Evolutionary conservation across 2,797 vertebrate genomes (phyloP).

Genomic region (Pelochelys cantorii): DNA sequence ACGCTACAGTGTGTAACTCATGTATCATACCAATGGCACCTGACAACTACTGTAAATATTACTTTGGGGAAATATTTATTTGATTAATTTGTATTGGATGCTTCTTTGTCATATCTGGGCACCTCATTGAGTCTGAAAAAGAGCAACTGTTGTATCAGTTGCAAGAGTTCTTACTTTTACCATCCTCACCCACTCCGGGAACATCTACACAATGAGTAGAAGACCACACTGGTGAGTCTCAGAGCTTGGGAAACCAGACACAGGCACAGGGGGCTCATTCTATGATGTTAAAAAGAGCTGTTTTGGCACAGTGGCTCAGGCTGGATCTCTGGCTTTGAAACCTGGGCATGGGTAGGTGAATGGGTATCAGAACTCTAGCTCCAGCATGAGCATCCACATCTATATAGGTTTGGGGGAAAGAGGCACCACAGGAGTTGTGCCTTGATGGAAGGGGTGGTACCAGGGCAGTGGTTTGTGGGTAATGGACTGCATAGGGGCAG

Average conservation of each 20-base stretch:
- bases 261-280: neutral
- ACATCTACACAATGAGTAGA: neutral
- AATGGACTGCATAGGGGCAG: too few relatives aligned
- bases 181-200: too few relatives aligned
- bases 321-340: neutral
- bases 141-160: neutral
- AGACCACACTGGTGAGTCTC: neutral
- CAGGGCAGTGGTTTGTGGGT: too few relatives aligned
- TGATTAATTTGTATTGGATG: neutral
- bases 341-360: too few relatives aligned
- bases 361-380: too few relatives aligned
- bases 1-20: slow-evolving; percentile 6
- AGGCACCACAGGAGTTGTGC: too few relatives aligned
- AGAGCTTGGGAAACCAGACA: neutral
- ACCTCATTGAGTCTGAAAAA: neutral
- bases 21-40: neutral
- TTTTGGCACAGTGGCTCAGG: neutral
- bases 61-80: neutral
- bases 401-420: neutral
- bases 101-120: neutral
- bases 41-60: neutral
- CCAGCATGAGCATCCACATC: too few relatives aligned
- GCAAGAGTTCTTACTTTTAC: neutral
- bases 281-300: neutral
- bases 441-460: too few relatives aligned